Conservation (phyloP, 1,140 invertebrate genomes). For the Drosophila triauraria region DNA sequence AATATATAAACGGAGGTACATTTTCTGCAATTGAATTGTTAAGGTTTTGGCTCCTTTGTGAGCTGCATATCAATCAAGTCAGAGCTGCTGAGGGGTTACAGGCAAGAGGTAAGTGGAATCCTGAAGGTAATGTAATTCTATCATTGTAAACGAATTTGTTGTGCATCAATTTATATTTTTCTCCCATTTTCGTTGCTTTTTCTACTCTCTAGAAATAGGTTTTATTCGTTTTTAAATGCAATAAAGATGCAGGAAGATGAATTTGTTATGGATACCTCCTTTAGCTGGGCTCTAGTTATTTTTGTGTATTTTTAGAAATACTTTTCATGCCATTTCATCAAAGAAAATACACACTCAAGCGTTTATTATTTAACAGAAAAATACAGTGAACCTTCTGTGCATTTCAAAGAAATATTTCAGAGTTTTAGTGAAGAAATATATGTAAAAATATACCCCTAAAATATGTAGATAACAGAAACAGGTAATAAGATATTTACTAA, state of each 20-base stretch:
- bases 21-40: constrained; percentile 53
- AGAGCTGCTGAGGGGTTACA: background rate
- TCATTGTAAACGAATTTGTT: constrained; percentile 33
- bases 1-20: constrained; percentile 32
- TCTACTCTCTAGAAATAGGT: background rate
- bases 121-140: constrained; percentile 27
- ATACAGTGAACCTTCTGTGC: background rate
- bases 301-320: background rate
- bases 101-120: background rate
- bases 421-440: background rate
- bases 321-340: background rate
- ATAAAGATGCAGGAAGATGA: background rate
- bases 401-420: background rate
- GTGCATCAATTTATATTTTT: constrained; percentile 1
- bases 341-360: background rate
- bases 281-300: background rate
- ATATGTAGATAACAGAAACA: background rate
- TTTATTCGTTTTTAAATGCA: background rate
- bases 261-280: background rate
- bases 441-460: background rate
- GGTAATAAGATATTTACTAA: background rate
- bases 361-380: background rate
- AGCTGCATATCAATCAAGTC: constrained; percentile 51
- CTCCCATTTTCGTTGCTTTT: constrained; percentile 2
- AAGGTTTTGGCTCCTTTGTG: constrained; percentile 40